Evolutionary conservation across 2,888 invertebrate species (phyloP), one percentile per base, ranked within the genome.

Genomic region (Thecophora atra): DNA sequence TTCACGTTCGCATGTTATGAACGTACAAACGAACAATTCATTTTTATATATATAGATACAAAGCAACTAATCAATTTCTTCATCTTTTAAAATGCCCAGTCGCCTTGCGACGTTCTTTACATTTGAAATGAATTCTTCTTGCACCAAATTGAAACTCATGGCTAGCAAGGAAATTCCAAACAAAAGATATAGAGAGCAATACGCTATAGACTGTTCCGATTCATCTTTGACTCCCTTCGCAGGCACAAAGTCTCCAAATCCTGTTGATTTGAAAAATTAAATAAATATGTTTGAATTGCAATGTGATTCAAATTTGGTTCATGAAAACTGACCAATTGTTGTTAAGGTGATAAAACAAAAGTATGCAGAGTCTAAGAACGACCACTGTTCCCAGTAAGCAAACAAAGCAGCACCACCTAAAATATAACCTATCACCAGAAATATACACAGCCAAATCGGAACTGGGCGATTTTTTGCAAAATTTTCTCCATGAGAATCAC

Each of bases 91-190:
- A 84, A 97, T 96, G 58, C 96, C 97, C 72, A 97, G 89, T 72
- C 92, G 91, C 78, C 93, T 93, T 26, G 95, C 97, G 11, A 97
- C 91, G 74, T 92, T 90, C 80, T 95, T 95, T 6, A 96, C 95
- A 82, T 94, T 94, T 73, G 92, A 93, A 76, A 96, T 94, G 13
- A 97, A 96, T 86, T 97, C 95, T 83, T 96, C 96, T 85, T 97
- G 97, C 60, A 98, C 97, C 82, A 98, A 88, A 88, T 98, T 98
- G 87, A 98, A 98, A 80, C 96, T 96, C 98, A 98, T 98, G 37
- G 97, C 97, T 76, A 98, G 88, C 62, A 98, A 87, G 0, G 97
- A 95, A 82, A 98, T 98, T 8, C 98, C 98, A 85, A 98, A 97
- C 58, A 98, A 89, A 76, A 98, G 88, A 87, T 98, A 98, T 71